phyloP scores from a whole-genome alignment of 92 coral and sea anemone species.

The Epizoanthus illoricatus region DNA sequence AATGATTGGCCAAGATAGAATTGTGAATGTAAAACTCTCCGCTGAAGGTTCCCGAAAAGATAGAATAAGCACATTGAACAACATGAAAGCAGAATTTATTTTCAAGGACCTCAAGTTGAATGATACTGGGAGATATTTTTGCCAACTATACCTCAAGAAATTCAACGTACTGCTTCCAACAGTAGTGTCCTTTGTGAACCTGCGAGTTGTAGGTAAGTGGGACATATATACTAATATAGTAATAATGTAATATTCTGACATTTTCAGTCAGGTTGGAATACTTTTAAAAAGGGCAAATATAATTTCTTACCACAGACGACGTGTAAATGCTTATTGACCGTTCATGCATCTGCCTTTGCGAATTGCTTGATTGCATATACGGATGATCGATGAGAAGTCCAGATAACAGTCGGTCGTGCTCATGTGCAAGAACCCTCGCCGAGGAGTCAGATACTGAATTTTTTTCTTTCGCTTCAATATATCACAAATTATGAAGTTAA shows the following conservation, averaged over 20 bases:
- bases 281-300: background rate
- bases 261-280: background rate
- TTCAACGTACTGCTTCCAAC: background rate
- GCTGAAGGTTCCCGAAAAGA: background rate
- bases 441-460: background rate
- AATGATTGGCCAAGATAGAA: background rate
- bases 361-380: conserved; percentile 2
- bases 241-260: background rate
- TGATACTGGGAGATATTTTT: conserved; percentile 30
- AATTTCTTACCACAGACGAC: background rate
- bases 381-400: background rate
- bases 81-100: conserved; percentile 23
- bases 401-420: background rate
- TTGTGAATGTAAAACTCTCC: background rate
- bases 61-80: background rate
- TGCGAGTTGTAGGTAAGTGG: conserved; percentile 25
- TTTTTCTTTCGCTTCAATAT: background rate
- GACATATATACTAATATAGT: background rate
- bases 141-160: background rate
- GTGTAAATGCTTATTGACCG: background rate
- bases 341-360: background rate
- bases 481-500: background rate
- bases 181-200: background rate
- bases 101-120: conserved; percentile 10
- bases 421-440: background rate